Evolutionary conservation across 2,888 invertebrate genomes (phyloP), one percentile per base, ranked within the genome.

Genomic region (Bellardia bayeri): DNA sequence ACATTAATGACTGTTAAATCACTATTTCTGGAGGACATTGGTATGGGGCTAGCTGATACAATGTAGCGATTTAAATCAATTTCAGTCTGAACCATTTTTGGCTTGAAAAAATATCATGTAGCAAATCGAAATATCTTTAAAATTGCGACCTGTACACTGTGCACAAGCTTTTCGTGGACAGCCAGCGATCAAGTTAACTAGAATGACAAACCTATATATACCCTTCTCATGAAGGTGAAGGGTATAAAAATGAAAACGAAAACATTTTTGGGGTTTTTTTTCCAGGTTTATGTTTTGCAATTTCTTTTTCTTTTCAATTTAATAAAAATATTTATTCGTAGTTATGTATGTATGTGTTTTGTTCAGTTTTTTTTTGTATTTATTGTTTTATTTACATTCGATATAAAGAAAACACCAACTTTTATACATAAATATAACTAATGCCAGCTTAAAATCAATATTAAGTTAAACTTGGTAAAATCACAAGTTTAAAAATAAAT

Each of bases 321-420:
- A 56, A 37, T n/a, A 3, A 16, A 72, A 56, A 72, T 58, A 72
- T 58, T 61, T 61, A 74, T 61, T 74, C 30, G n/a, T 16, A 61
- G 45, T 23, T 45, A 74, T 42, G 74, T 42, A 40, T 42, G 74
- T 56, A 40, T 42, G 42, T 72, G 54, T 56, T 72, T 72, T 58
- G 37, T 72, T 16, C 16, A 40, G 63, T 37, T 54, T 54, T 16
- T 54, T 23, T 45, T 56, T 40, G 23, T 23, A 23, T 23, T 23
- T 23, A 5, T 5, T 33, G 4, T 4, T 37, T 37, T 72, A 58
- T 72, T 72, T 58, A 72, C 42, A 7, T 42, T 40, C 3, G 3
- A 40, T 56, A 72, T 37, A 72, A 42, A 58, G 30, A 56, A 30
- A 56, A 56, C 7, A 23, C 8, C 58, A 72, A 58, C 72, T 49